A percentile compares a stretch with the other conserved stretches of the same genome.
These are phyloP conservation scores for Falco biarmicus DNA, from an alignment of 2,797 vertebrate species.

Conservation along the genomic window DNA sequence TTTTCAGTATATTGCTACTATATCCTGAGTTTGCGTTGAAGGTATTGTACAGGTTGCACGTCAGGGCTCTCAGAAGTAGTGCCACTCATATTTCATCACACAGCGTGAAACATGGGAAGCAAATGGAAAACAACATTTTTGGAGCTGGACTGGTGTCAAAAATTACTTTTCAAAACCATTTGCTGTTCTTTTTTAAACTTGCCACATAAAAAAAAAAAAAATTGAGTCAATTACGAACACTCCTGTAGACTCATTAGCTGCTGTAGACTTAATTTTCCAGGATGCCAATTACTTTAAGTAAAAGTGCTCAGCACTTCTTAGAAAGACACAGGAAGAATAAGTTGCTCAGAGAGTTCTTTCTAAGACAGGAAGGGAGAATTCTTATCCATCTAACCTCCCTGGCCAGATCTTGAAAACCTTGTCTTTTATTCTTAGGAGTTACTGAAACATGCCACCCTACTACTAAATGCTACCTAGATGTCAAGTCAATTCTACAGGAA, in stretches of 20 bases:
- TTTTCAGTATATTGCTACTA: not conserved
- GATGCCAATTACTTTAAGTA: not conserved
- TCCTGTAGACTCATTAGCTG: constrained; percentile 1
- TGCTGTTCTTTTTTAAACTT: not conserved
- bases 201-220: constrained; percentile 10
- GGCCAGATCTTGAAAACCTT: not conserved
- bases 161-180: constrained; percentile 4
- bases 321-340: not conserved
- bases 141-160: not conserved
- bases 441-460: not conserved
- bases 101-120: not conserved
- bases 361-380: not conserved
- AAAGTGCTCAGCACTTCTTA: not conserved
- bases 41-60: not conserved
- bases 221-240: not conserved
- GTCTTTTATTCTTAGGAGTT: not conserved
- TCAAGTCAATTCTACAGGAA: not conserved
- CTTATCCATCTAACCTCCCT: not conserved
- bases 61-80: not conserved
- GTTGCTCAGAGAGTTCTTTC: not conserved
- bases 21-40: not conserved
- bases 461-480: not conserved
- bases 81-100: not conserved
- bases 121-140: constrained; percentile 28
- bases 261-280: constrained; percentile 5